These are phyloP conservation scores for Chelonia mydas DNA, from an alignment of 2,797 vertebrate genomes.

Conservation along the genomic window DNA sequence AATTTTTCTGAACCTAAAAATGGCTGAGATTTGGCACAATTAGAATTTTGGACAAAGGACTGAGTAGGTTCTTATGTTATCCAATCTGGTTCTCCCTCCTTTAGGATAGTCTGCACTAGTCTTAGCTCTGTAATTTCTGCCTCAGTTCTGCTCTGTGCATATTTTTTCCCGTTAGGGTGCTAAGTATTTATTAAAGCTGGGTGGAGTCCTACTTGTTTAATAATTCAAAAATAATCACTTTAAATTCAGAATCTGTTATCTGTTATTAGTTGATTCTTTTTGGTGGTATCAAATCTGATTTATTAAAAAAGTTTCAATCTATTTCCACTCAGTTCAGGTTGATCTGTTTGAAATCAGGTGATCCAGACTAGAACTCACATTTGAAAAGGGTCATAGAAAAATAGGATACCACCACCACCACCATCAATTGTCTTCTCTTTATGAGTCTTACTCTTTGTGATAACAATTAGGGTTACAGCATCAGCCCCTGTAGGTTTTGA, in stretches of 20 bases:
- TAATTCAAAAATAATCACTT: neutral
- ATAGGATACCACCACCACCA: neutral
- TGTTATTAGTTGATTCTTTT: conserved; percentile 13
- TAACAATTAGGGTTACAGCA: conserved; percentile 14
- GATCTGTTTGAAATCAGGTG: neutral
- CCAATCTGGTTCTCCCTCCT: neutral
- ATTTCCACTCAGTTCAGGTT: conserved; percentile 5
- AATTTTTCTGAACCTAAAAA: neutral
- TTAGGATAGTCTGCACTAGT: neutral
- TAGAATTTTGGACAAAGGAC: neutral
- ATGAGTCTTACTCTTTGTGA: conserved; percentile 17
- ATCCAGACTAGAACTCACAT: neutral
- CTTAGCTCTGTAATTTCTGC: neutral
- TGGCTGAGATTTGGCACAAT: neutral
- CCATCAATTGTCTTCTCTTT: conserved; percentile 30
- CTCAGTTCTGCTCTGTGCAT: neutral
- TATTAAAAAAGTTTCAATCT: neutral
- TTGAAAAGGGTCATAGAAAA: conserved; percentile 14
- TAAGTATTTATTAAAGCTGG: neutral
- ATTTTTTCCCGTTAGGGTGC: neutral
- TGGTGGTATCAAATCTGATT: neutral
- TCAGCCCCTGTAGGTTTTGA: neutral
- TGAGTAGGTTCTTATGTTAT: neutral
- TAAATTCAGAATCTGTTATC: conserved; percentile 18
- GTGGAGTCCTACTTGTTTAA: neutral